A percentile compares a stretch with the other conserved stretches of the same genome.
Evolutionary conservation across 2,888 invertebrate genomes (phyloP).

Genomic region (Sussaba pulchella): DNA sequence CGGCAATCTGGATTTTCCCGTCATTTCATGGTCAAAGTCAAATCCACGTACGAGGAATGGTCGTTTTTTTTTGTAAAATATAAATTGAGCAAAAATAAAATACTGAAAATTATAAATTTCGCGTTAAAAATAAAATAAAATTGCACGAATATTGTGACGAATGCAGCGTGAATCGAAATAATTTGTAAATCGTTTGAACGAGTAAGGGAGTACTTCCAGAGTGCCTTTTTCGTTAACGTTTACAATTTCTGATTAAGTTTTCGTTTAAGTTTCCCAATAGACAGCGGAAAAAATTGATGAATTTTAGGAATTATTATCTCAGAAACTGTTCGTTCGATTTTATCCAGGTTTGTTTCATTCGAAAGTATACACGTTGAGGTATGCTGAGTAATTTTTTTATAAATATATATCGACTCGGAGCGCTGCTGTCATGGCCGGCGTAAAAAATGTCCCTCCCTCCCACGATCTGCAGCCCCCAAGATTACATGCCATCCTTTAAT

Average conservation of each 20-base stretch:
- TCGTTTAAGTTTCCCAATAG: no score
- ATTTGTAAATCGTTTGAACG: slow-evolving; percentile 46
- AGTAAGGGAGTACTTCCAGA: slow-evolving; percentile 36
- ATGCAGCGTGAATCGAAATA: not conserved
- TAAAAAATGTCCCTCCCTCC: no score
- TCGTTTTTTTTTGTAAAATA: slow-evolving; percentile 19
- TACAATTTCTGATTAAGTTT: not conserved
- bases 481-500: no score
- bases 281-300: no score
- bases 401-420: no score
- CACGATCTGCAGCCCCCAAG: no score
- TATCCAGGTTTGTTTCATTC: no score
- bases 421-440: no score
- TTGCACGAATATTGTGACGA: slow-evolving; percentile 7
- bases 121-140: slow-evolving; percentile 7
- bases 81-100: slow-evolving; percentile 12
- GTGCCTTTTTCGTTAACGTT: not conserved
- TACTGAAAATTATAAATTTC: not conserved
- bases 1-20: slow-evolving; percentile 10
- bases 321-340: no score
- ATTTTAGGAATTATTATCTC: no score
- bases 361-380: no score
- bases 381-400: no score
- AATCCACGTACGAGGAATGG: slow-evolving; percentile 41
- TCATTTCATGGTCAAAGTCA: not conserved